phyloP scores from a whole-genome alignment of 1,140 invertebrate genomes.

The Cyclina sinensis region DNA sequence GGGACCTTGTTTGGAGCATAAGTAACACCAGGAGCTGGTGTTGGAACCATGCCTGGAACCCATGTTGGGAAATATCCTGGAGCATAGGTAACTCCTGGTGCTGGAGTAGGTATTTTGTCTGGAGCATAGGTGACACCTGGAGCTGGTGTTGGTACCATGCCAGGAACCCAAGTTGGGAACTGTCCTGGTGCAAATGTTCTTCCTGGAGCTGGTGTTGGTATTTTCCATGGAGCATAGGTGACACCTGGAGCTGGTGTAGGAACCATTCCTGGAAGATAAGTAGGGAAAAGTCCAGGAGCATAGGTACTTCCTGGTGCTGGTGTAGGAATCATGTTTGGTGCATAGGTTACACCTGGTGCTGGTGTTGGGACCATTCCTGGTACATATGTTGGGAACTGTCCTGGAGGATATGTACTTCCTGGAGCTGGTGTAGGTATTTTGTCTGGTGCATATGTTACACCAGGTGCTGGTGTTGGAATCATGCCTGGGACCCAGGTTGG shows the following conservation, averaged over 20 bases:
- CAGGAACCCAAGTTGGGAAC: constrained; percentile 64
- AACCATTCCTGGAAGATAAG: constrained; percentile 58
- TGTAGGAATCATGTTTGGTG: constrained; percentile 67
- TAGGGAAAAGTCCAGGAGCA: constrained; percentile 66
- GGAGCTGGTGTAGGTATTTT: constrained; percentile 69
- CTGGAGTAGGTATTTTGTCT: neutral
- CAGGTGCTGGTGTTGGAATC: constrained; percentile 68
- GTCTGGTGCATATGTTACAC: constrained; percentile 63
- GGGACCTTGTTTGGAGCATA: constrained; percentile 71
- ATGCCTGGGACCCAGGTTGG: constrained; percentile 68
- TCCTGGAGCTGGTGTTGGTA: constrained; percentile 70
- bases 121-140: constrained; percentile 60
- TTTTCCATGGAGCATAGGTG: constrained; percentile 46
- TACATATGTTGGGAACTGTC: constrained; percentile 65
- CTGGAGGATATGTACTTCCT: constrained; percentile 70
- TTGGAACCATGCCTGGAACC: constrained; percentile 62
- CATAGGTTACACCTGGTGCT: constrained; percentile 72
- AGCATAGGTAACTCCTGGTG: constrained; percentile 17
- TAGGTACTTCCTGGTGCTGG: constrained; percentile 69
- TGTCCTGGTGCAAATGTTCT: constrained; percentile 71
- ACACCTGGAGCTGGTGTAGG: constrained; percentile 63
- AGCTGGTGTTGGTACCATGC: constrained; percentile 66
- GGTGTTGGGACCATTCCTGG: constrained; percentile 54
- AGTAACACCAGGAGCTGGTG: constrained; percentile 68
- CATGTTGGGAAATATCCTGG: constrained; percentile 64